Evolutionary conservation across 2,888 invertebrate genomes (phyloP), one percentile per base, ranked within the genome.

Genomic region (Agonopterix arenella): DNA sequence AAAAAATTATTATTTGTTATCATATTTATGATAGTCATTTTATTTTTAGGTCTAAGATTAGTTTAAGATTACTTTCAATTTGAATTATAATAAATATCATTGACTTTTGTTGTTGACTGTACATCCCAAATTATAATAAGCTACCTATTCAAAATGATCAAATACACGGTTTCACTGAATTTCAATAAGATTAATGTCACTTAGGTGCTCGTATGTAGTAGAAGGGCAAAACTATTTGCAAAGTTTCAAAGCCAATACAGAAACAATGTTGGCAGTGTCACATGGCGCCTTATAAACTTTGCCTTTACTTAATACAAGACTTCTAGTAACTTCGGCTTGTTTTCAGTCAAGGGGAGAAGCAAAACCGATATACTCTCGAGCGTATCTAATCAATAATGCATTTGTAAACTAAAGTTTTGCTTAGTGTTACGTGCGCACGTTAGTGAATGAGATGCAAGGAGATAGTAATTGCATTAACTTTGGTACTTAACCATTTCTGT

Each of bases 201-300:
- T 8, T 16, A 44, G 16, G 40, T 40, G 10, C n/a, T 38, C 38
- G 40, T 8, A 5, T 40, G 60, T 59, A 66, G 64, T 28, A 28
- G 28, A 28, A 28, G 68, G 70, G 71, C 64, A 63, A 66, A 76
- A 71, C 44, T 47, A 73, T 75, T 77, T 73, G 69, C 69, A 28
- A 71, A 81, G 74, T 79, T 72, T 60, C 62, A 66, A 76, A 77
- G 76, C 74, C 78, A 80, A 80, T 77, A 74, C 71, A 70, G 72
- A 73, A 80, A 80, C 79, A 80, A 76, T 72, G 75, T 74, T 66
- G 74, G 66, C 68, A 69, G 66, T 70, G 73, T 73, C 75, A 69
- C 68, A 49, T 61, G 55, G 58, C 59, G 64, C 67, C 69, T 77
- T 77, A 70, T 72, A 73, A 80, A 80, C 64, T 80, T 80, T 64